Evolutionary conservation across 2,113 vertebrate genomes (phyloP).

Genomic region (Mungos mungo): DNA sequence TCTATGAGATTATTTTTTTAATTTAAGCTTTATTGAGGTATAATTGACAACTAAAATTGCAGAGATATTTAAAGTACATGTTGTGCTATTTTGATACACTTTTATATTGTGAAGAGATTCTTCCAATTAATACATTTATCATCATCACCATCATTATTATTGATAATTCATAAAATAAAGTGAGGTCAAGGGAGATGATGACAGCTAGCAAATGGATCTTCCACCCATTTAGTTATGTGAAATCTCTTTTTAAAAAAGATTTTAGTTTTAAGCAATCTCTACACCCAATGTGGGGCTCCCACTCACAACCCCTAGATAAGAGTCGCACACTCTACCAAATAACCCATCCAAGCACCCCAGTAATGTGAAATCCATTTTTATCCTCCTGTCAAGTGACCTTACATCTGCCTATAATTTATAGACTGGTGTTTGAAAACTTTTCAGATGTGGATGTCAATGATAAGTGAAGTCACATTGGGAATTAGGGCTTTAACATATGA

Average conservation of each 20-base stretch:
- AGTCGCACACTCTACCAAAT: neutral
- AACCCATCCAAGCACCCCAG: neutral
- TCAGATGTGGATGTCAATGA: neutral
- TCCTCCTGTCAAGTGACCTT: neutral
- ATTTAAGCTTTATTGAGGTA: neutral
- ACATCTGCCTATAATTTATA: neutral
- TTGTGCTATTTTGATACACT: neutral
- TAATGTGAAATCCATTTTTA: neutral
- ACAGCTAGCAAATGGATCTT: neutral
- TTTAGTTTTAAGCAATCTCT: neutral
- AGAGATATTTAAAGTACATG: neutral
- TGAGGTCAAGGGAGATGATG: neutral
- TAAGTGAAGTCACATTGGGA: neutral
- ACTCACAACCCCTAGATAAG: neutral
- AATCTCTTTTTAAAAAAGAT: neutral
- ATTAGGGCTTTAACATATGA: neutral
- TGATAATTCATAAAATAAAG: neutral
- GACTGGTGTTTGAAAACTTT: neutral
- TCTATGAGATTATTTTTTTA: neutral
- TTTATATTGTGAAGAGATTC: neutral
- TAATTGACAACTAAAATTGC: neutral
- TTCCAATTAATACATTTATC: neutral
- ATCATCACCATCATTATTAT: neutral
- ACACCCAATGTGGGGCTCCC: neutral
- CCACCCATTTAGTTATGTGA: neutral